Conservation (phyloP, 1,140 invertebrate species). For the Temnothorax longispinosus region DNA sequence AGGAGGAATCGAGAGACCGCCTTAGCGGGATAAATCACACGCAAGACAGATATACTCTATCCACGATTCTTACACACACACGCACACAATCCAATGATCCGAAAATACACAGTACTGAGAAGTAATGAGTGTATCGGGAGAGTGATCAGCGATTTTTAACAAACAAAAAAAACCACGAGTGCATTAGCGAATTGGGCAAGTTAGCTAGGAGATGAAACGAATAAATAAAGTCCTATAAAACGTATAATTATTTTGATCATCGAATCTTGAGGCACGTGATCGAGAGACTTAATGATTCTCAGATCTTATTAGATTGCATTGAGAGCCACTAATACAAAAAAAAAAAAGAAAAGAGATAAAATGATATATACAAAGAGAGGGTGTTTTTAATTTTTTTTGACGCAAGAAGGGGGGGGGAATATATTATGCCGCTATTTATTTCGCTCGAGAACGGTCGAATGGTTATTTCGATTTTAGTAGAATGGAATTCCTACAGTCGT, state of each 20-base stretch:
- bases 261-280: conserved; percentile 56
- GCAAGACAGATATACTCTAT: conserved; percentile 50
- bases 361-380: background rate
- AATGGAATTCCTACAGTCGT: conserved; percentile 74
- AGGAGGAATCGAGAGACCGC: background rate
- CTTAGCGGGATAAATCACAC: conserved; percentile 44
- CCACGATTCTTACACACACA: conserved; percentile 43
- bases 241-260: conserved; percentile 59
- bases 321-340: conserved; percentile 34
- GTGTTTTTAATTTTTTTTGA: conserved; percentile 28
- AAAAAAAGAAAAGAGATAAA: background rate
- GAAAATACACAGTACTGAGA: conserved; percentile 37
- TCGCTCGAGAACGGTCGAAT: conserved; percentile 48
- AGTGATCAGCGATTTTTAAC: conserved; percentile 52
- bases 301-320: conserved; percentile 46
- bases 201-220: conserved; percentile 34
- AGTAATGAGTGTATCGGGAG: conserved; percentile 29
- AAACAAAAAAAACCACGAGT: conserved; percentile 53
- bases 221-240: conserved; percentile 46
- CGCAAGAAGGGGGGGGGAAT: too few relatives aligned
- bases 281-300: conserved; percentile 29
- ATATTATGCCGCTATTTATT: conserved; percentile 55
- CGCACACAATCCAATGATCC: conserved; percentile 39
- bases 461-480: conserved; percentile 58
- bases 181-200: conserved; percentile 54